Percentiles rank a stretch among this genome's conserved stretches.
phyloP scores from a whole-genome alignment of 2,888 invertebrate genomes.

The Eupithecia pulchellata region DNA sequence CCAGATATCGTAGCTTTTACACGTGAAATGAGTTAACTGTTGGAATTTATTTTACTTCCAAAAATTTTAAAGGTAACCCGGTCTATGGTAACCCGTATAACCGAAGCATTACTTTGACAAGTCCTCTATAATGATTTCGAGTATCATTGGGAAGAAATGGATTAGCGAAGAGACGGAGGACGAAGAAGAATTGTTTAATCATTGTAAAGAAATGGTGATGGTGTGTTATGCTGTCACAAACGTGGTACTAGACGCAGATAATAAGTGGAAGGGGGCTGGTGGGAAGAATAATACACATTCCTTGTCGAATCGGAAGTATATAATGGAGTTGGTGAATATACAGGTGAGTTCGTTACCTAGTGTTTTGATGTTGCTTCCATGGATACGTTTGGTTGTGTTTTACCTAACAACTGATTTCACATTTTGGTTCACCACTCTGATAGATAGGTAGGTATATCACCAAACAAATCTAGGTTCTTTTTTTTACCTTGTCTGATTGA shows the following conservation, averaged over 20 bases:
- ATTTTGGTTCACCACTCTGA: not conserved
- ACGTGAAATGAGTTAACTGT: not conserved
- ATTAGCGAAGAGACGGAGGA: slow-evolving; percentile 83
- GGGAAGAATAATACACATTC: slow-evolving; percentile 63
- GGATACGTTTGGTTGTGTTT: not conserved
- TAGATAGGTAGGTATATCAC: not conserved
- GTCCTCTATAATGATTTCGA: slow-evolving; percentile 58
- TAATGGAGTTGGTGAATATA: slow-evolving; percentile 81
- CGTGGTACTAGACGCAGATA: slow-evolving; percentile 76
- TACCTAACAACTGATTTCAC: not conserved
- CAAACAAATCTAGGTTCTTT: not conserved
- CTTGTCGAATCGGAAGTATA: slow-evolving; percentile 74
- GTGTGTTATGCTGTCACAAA: slow-evolving; percentile 78
- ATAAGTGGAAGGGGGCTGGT: slow-evolving; percentile 75
- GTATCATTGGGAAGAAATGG: slow-evolving; percentile 78
- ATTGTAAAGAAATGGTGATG: slow-evolving; percentile 81
- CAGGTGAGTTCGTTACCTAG: slow-evolving; percentile 62
- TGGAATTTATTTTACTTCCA: not conserved
- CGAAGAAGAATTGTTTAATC: slow-evolving; percentile 77
- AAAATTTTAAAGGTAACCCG: not conserved
- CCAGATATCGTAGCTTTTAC: not conserved
- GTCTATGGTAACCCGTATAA: too few species aligned
- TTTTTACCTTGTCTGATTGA: too few species aligned
- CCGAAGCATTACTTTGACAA: not conserved
- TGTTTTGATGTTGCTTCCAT: slow-evolving; percentile 15